Evolutionary conservation across 2,113 vertebrate genomes (phyloP), one percentile per base, ranked within the genome.

Genomic region (Anseranas semipalmata): DNA sequence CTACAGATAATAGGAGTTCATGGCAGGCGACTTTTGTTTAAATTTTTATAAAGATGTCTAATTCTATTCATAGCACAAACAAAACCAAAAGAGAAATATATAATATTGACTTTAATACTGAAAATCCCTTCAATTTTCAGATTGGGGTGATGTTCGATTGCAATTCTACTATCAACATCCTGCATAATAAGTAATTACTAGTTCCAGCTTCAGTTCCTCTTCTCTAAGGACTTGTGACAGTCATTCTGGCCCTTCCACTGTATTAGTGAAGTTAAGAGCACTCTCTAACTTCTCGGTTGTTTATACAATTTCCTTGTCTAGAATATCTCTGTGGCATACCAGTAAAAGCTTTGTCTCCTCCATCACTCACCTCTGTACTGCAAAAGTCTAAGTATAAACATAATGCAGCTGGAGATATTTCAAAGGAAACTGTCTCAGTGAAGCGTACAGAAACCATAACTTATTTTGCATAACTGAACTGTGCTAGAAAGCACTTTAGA

Each of bases 391-490:
- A 1, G 5, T 41, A n/a, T 39, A 80, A 90, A 66, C 8, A 20
- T 13, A 72, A 9, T 10, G 39, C 73, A 85, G 15, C 66, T 82
- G 77, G 48, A 52, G 20, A 59, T 52, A 35, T 37, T 78, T 92
- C 35, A 59, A 63, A 75, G 60, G 48, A 94, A 95, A 37, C 2
- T 39, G 7, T 60, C 27, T 76, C 77, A 68, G 39, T 53, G 45
- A 93, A 82, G 52, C 7, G 0, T 65, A 28, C 27, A 68, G 58
- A 56, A 92, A 65, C 48, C 7, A 2, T 28, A 80, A 45, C 70
- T 63, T 75, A 74, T 17, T 96, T 96, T 96, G 91, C 91, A 89
- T 95, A 94, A 82, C 25, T 53, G 55, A 95, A 82, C 35, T 60
- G 48, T 79, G 33, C 75, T 76, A 75, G 81, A 96, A 96, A 93